These are phyloP conservation scores for Sorex araneus DNA, from an alignment of 2,113 vertebrate genomes.

Conservation along the genomic window DNA sequence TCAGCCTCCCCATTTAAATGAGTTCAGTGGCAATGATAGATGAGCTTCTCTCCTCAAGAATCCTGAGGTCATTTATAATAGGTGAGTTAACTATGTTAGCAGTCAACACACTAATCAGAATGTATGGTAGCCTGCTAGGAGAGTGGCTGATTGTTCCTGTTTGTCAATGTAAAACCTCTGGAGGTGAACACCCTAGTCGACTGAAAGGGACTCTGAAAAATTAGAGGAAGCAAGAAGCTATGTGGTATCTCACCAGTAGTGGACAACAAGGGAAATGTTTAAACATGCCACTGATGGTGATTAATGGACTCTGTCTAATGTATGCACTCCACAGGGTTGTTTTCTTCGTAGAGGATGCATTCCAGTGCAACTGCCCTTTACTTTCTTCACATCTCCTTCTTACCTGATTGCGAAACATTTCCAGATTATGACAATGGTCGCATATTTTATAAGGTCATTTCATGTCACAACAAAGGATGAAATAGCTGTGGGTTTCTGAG, in stretches of 20 bases:
- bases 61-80: conserved; percentile 68
- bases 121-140: conserved; percentile 19
- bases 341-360: neutral
- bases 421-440: neutral
- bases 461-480: neutral
- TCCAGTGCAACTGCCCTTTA: conserved; percentile 19
- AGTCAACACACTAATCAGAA: conserved; percentile 63
- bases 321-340: neutral
- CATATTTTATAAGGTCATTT: conserved; percentile 43
- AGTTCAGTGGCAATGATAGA: conserved; percentile 48
- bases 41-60: conserved; percentile 10
- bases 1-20: conserved; percentile 56
- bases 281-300: conserved; percentile 4
- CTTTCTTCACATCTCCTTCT: conserved; percentile 42
- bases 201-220: conserved; percentile 67
- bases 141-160: conserved; percentile 70
- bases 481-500: neutral
- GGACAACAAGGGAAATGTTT: conserved; percentile 39
- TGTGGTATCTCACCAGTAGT: neutral
- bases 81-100: conserved; percentile 68
- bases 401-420: neutral
- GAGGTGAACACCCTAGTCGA: conserved; percentile 22
- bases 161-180: conserved; percentile 68
- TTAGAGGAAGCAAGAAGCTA: conserved; percentile 7
- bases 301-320: conserved; percentile 47